A percentile compares a stretch with the other conserved stretches of the same genome.
phyloP scores from a whole-genome alignment of 2,888 invertebrate genomes.

The Dicroscelio sp. region DNA sequence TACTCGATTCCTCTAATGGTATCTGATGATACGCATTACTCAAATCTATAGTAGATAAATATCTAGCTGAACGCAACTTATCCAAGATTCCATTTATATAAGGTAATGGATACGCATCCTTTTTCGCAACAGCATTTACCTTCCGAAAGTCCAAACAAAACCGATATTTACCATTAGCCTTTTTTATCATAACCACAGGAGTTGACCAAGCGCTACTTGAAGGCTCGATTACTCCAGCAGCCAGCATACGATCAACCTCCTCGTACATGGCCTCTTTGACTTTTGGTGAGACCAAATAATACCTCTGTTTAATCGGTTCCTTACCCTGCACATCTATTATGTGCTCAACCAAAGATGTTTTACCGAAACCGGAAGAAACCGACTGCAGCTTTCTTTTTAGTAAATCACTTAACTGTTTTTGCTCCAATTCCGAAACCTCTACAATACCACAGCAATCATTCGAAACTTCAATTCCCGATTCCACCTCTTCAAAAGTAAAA shows the following conservation, averaged over 20 bases:
- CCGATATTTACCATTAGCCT: conserved; percentile 35
- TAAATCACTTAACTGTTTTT: conserved; percentile 3
- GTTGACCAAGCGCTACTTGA: conserved; percentile 60
- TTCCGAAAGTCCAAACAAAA: conserved; percentile 61
- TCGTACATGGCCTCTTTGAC: neutral
- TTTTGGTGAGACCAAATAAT: neutral
- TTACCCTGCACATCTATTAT: neutral
- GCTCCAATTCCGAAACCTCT: conserved; percentile 20
- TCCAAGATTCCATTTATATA: conserved; percentile 55
- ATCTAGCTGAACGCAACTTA: conserved; percentile 30
- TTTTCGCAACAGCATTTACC: conserved; percentile 32
- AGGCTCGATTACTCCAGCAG: conserved; percentile 23
- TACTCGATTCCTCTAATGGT: conserved; percentile 42
- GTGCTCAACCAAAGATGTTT: neutral
- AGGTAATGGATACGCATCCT: conserved; percentile 51
- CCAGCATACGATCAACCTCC: neutral
- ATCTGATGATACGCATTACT: conserved; percentile 48
- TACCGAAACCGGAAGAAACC: neutral
- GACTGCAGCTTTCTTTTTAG: neutral
- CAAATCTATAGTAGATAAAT: conserved; percentile 44
- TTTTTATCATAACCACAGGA: conserved; percentile 52
- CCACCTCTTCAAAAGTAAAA: conserved; percentile 13
- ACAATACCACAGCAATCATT: conserved; percentile 28
- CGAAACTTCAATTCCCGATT: neutral
- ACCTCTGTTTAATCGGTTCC: neutral